Evolutionary conservation across 2,797 vertebrate species (phyloP), one percentile per base, ranked within the genome.

Genomic region (Halcyon smyrnensis): DNA sequence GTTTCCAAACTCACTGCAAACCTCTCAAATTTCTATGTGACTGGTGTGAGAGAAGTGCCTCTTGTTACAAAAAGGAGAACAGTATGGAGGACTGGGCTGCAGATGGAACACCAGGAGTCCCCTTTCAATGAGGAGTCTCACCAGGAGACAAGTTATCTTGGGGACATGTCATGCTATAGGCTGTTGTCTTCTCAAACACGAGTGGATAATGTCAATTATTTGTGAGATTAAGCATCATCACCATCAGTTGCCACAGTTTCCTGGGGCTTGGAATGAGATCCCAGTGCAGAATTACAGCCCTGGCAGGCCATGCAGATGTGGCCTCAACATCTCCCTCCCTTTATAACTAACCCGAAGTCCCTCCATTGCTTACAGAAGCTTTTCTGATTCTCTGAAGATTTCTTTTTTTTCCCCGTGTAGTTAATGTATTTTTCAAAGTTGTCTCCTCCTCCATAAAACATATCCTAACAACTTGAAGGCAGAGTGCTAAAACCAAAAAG

Each of bases 121-220:
- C 11, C 5, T 71, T 64, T 73, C 37, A 54, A 2, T 62, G 25
- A 84, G n/a, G n/a, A 50, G 7, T 27, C 36, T 76, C 67, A 62
- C 23, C 30, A 69, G 37, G 16, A 79, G 28, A 83, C 37, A 43
- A 36, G 27, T 54, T 10, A 36, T 21, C 11, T 8, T 9, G 4
- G 57, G 46, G 14, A 69, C 0, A 0, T 24, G 15, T 41, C 57
- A 6, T 45, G 21, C 30, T 71, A 37, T 15, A 71, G 65, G 11
- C 18, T 81, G 15, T 69, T 65, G 7, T 45, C 32, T 73, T 68
- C 70, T 60, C 0, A 0, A 82, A 27, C 1, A 1, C 32, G 25
- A 79, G 8, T 11, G 21, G 28, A 46, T 19, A 21, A 57, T 17
- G 27, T 62, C 41, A 77, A 46, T 36, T 74, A 59, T 24, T 65